phyloP scores from a whole-genome alignment of 1,140 invertebrate genomes.

The Argopecten irradians region DNA sequence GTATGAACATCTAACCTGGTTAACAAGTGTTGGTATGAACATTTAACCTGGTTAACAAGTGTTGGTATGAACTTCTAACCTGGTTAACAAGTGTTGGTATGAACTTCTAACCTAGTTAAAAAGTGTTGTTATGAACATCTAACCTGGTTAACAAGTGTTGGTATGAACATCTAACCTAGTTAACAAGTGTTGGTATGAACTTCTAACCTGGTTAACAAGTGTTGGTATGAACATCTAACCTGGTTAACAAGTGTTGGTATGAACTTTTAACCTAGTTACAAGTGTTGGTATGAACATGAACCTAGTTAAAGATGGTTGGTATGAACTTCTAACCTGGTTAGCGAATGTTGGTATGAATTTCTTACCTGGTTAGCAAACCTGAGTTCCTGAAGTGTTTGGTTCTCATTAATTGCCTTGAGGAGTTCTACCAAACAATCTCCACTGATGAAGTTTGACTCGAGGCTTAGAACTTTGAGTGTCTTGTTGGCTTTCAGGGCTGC shows the following conservation, averaged over 20 bases:
- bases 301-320: neutral
- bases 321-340: neutral
- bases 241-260: neutral
- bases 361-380: constrained; percentile 95
- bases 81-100: no score
- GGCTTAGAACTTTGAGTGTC: constrained; percentile 91
- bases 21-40: no score
- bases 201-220: no score
- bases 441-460: constrained; percentile 98
- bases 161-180: no score
- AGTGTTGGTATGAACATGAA: neutral
- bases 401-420: constrained; percentile 89
- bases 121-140: no score
- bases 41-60: no score
- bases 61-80: no score
- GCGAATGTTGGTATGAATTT: neutral
- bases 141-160: no score
- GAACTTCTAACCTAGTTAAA: no score
- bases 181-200: no score
- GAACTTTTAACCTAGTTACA: no score
- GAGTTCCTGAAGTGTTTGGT: constrained; percentile 93
- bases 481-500: constrained; percentile 92
- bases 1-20: no score
- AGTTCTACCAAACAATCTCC: constrained; percentile 87
- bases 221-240: neutral